Evolutionary conservation across 2,113 vertebrate genomes (phyloP).

Genomic region (Lontra canadensis): DNA sequence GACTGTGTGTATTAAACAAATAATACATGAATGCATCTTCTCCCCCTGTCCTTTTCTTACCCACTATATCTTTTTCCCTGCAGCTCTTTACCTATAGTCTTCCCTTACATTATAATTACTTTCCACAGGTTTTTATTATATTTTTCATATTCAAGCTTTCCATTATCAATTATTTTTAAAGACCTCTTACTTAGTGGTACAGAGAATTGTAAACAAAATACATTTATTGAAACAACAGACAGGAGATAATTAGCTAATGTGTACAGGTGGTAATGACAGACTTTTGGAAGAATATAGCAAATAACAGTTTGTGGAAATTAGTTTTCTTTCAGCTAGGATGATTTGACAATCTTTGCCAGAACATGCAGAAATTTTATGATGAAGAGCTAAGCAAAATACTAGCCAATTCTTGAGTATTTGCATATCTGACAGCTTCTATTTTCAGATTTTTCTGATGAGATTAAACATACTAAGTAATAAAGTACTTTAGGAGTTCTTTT

Average conservation of each 20-base stretch:
- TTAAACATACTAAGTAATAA: slow-evolving; percentile 40
- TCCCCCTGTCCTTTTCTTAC: neutral
- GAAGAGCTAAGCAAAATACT: slow-evolving; percentile 56
- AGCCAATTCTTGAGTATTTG: slow-evolving; percentile 57
- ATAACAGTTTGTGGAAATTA: slow-evolving; percentile 71
- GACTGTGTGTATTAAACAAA: neutral
- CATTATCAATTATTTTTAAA: slow-evolving; percentile 68
- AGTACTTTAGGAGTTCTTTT: slow-evolving; percentile 6
- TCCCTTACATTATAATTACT: slow-evolving; percentile 34
- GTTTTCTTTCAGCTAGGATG: slow-evolving; percentile 67
- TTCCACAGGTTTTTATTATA: neutral
- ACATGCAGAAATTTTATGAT: slow-evolving; percentile 52
- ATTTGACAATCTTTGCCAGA: slow-evolving; percentile 68
- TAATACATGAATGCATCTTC: neutral
- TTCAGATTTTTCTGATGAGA: slow-evolving; percentile 58
- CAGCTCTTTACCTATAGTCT: neutral
- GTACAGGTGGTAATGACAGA: slow-evolving; percentile 78
- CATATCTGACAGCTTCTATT: slow-evolving; percentile 48
- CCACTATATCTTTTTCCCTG: neutral
- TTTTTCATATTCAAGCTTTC: slow-evolving; percentile 24
- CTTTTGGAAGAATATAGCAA: slow-evolving; percentile 71
- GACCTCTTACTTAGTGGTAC: slow-evolving; percentile 46
- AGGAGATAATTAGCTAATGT: slow-evolving; percentile 74
- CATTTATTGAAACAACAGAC: slow-evolving; percentile 76
- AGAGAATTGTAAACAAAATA: slow-evolving; percentile 72